These are phyloP conservation scores for Lepidochrysops patricia DNA, from an alignment of 2,888 invertebrate species.

Conservation along the genomic window DNA sequence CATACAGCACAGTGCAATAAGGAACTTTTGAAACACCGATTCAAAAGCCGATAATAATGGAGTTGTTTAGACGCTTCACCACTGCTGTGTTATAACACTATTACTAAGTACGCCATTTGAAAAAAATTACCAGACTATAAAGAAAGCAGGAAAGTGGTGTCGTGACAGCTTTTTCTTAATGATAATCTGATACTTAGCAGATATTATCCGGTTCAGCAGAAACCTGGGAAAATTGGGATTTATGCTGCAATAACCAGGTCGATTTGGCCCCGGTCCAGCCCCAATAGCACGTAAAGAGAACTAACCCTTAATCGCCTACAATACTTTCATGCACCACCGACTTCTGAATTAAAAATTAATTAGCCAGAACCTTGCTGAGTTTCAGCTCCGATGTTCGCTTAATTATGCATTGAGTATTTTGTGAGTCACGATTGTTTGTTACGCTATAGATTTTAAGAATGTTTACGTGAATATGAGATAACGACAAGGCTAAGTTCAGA, in stretches of 20 bases:
- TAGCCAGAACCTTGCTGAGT: not conserved
- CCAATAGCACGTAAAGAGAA: constrained; percentile 38
- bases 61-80: too few relatives aligned
- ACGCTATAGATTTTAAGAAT: too few relatives aligned
- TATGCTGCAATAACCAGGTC: constrained; percentile 44
- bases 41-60: too few relatives aligned
- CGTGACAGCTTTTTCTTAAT: not conserved
- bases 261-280: constrained; percentile 44
- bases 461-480: too few relatives aligned
- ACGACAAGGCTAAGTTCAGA: too few relatives aligned
- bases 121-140: too few relatives aligned
- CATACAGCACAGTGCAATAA: too few relatives aligned
- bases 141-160: too few relatives aligned
- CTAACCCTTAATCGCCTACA: constrained; percentile 23
- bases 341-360: constrained; percentile 15
- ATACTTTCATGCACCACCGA: constrained; percentile 17
- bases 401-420: not conserved
- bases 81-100: too few relatives aligned
- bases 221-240: constrained; percentile 41
- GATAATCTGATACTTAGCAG: constrained; percentile 3
- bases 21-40: too few relatives aligned
- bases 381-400: not conserved
- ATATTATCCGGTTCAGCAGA: constrained; percentile 13
- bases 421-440: not conserved
- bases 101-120: too few relatives aligned